Evolutionary conservation across 2,113 vertebrate genomes (phyloP), one percentile per base, ranked within the genome.

Genomic region (Limanda limanda): DNA sequence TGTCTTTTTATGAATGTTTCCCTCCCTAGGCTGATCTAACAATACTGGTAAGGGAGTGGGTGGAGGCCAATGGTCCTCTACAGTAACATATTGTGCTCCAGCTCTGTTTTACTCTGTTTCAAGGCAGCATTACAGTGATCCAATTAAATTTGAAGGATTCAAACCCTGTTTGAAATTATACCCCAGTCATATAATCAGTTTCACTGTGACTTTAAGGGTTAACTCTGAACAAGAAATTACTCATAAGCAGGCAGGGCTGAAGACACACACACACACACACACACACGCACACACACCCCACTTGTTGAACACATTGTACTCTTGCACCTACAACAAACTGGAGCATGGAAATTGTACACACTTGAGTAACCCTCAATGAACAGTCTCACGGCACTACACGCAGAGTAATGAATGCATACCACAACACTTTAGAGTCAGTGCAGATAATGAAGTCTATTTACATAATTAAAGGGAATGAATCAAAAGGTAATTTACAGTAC

Each of bases 381-480:
- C 81, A 63, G 76, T 76, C 75, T 59, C 68, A 8, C 21, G 42
- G 65, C 76, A 37, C 75, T 66, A 71, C 81, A 78, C 11, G 15
- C 85, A 76, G 65, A 78, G 83, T 90, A 90, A 90, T 86, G 80
- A 91, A 88, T 85, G 84, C 76, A 78, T 83, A 86, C 77, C 67
- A 76, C 77, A 87, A 83, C 86, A 85, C 88, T 85, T 89, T 83
- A 74, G 83, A 86, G 72, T 90, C 79, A 61, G 81, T 64, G 72
- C 74, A 82, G 81, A 90, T 92, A 88, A 92, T 90, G 78, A 90
- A 86, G 84, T 81, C 81, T 68, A 90, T 94, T 92, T 94, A 82
- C 89, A 93, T 93, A 92, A 92, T 93, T 91, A 89, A 87, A 89
- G 78, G 69, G 83, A 83, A 84, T 85, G 85, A 91, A 92, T 94